phyloP scores from a whole-genome alignment of 2,888 invertebrate species.

The Athalia cordata region DNA sequence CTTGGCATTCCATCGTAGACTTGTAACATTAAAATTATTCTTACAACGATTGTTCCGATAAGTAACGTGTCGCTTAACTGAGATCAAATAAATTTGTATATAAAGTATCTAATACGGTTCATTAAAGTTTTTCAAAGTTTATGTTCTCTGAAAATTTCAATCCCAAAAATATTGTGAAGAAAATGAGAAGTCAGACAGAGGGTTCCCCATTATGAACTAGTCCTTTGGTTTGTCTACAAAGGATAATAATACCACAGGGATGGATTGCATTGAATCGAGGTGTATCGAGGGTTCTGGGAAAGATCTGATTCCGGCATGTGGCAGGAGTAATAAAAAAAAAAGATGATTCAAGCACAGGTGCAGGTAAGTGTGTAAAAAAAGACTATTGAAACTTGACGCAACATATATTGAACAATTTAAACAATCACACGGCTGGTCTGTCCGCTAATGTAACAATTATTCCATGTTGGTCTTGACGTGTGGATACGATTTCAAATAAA shows the following conservation, averaged over 20 bases:
- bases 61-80: constrained; percentile 3
- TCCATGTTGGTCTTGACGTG: constrained; percentile 9
- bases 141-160: not conserved
- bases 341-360: not conserved
- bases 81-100: constrained; percentile 27
- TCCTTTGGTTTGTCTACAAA: no score
- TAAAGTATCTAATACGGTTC: constrained; percentile 10
- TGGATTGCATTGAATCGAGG: no score
- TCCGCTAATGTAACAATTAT: constrained; percentile 40
- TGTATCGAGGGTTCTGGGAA: not conserved
- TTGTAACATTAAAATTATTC: constrained; percentile 45
- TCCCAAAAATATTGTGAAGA: not conserved
- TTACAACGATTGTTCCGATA: not conserved
- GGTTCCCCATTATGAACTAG: no score
- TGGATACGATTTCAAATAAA: constrained; percentile 1
- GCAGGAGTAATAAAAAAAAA: not conserved
- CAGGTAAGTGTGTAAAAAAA: constrained; percentile 24
- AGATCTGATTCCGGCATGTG: not conserved
- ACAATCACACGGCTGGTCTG: constrained; percentile 41
- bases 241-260: no score
- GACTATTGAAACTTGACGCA: constrained; percentile 29
- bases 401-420: constrained; percentile 42
- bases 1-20: constrained; percentile 81
- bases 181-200: not conserved
- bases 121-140: not conserved